Base-by-base conservation (phyloP, 2,888 invertebrate genomes). In the Cantharis rufa region DNA sequence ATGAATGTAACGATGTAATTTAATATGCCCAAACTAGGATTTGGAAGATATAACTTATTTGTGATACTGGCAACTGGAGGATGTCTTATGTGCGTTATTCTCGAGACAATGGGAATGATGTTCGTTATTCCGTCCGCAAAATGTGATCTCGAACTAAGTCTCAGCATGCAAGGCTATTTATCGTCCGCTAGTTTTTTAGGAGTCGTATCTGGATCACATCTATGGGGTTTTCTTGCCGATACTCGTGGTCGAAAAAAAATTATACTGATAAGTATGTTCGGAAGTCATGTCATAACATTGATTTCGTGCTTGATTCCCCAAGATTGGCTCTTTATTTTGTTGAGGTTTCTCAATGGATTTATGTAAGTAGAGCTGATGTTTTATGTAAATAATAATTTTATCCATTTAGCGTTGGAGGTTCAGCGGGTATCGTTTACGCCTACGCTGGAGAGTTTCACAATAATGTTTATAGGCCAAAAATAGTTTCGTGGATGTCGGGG, bases 181-280 rank as follows among this genome's bases (percentile, higher is more conserved):
- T 91, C 92, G 10, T 92, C 93, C 3, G 90, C 92, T 70, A 92
- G 92, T 1, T 93, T 93, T 82, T 86, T 92, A 76, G 93, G 93
- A 3, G 91, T 91, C 81, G 88, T 91, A 64, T 83, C 89, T n/a
- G 90, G 90, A 32, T 91, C 91, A 1, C 90, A 91, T 82, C 85
- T 91, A 63, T 92, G 91, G 91, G 92, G 92, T 4, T 90, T 90
- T 81, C 81, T 92, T 11, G 90, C 91, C 0, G 92, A 92, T 82
- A 90, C 90, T 0, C 86, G 86, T 75, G 92, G 92, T 4, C 85
- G 91, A 13, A 88, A 88, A 78, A 88, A 87, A 15, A 86, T 89
- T 4, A 84, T 91, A 13, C 83, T 91, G 10, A 86, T 89, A 28
- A 88, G 90, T 32, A 87, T 91, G 32, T 80, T 89, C 9, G 80